These are phyloP conservation scores for Rutpela maculata DNA, from an alignment of 2,888 invertebrate species.

Conservation along the genomic window DNA sequence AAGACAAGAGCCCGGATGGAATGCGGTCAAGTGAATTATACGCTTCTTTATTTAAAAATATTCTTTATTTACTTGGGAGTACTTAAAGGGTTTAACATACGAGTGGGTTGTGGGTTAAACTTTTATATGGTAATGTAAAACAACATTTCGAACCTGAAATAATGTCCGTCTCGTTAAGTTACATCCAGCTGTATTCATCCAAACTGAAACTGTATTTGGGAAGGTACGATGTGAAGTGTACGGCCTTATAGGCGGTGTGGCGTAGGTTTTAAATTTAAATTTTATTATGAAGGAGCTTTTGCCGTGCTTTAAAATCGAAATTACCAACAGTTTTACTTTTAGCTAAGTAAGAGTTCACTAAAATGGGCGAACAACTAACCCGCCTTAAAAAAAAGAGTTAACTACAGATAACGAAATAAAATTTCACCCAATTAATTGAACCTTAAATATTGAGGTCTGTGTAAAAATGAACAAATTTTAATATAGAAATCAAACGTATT, in stretches of 20 bases:
- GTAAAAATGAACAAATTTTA: too few species aligned
- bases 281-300: too few species aligned
- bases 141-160: constrained; percentile 8
- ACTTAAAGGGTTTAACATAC: constrained; percentile 3
- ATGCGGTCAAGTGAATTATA: constrained; percentile 41
- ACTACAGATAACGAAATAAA: too few species aligned
- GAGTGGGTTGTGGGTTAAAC: constrained; percentile 19
- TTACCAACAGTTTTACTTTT: too few species aligned
- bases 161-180: neutral
- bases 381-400: too few species aligned
- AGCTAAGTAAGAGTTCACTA: too few species aligned
- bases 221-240: neutral
- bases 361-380: too few species aligned
- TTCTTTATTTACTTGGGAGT: constrained; percentile 37
- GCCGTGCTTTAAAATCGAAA: too few species aligned
- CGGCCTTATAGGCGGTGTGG: constrained; percentile 1
- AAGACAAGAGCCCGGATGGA: constrained; percentile 43
- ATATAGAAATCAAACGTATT: too few species aligned
- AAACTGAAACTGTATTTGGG: neutral
- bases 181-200: neutral
- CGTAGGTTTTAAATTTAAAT: neutral
- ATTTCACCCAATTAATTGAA: too few species aligned
- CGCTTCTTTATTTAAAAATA: constrained; percentile 24
- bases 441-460: too few species aligned
- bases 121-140: constrained; percentile 17